Evolutionary conservation across 2,797 vertebrate genomes (phyloP), one percentile per base, ranked within the genome.

Genomic region (Acipenser oxyrinchus): DNA sequence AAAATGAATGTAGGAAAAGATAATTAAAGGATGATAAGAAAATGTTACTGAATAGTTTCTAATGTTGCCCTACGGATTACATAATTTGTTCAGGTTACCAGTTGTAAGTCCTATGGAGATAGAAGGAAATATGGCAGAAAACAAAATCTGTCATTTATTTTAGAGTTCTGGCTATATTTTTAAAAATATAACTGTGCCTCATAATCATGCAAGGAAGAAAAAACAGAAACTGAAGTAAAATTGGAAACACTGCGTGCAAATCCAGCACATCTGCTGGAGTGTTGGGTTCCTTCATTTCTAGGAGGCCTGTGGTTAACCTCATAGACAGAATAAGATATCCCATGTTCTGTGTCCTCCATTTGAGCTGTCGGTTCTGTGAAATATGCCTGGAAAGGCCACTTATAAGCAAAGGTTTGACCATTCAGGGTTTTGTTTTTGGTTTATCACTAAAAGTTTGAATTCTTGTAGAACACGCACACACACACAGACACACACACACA

Each of bases 261-360:
- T 86, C 83, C 76, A 75, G 77, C 72, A 90, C 91, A 93, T 92
- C 85, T 92, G 90, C 79, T 48, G 67, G 68, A 86, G 87, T 86
- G 89, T 87, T 68, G 5, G 78, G 80, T 76, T 64, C 79, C 87
- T 77, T 78, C 15, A 10, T 83, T 84, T 86, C 70, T 75, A 73
- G 79, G 76, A 80, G 80, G 70, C 72, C 74, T 82, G 79, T 80
- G 86, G 87, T 86, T 87, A 85, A 82, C 84, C 83, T 88, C 84
- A 68, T 55, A 53, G 79, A 81, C 62, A 1, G 78, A 71, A 80
- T 77, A 73, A 80, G 80, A 78, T 81, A 80, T 71, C 61, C 77
- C 59, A 72, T 71, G 76, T 74, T 66, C 74, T 37, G 5, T 37
- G 10, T 79, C 79, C 80, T 77, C 82, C 84, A 74, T 85, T 86